Conservation (phyloP, 2,888 invertebrate genomes). For the Hymenopus coronatus region DNA sequence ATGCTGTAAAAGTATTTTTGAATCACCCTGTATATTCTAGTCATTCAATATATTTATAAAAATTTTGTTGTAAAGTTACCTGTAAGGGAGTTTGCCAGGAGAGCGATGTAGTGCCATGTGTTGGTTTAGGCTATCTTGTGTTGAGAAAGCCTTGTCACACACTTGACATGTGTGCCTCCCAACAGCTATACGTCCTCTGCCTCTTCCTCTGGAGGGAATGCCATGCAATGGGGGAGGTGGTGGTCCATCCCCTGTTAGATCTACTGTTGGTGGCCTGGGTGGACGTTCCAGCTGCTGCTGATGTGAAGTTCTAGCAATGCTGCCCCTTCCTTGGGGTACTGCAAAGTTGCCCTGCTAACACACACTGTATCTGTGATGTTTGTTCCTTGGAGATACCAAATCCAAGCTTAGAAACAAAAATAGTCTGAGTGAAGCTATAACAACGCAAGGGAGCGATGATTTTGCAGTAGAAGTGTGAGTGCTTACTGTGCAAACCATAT, state of each 20-base stretch:
- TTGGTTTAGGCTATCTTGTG: slow-evolving; percentile 49
- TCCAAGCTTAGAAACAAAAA: too few species aligned
- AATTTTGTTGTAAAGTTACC: slow-evolving; percentile 39
- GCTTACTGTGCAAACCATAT: too few species aligned
- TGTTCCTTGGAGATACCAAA: too few species aligned
- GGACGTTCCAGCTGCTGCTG: slow-evolving; percentile 48
- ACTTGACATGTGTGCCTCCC: slow-evolving; percentile 42
- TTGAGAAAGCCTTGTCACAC: slow-evolving; percentile 52
- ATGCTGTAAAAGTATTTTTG: too few species aligned
- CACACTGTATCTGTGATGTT: neutral
- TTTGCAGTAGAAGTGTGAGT: too few species aligned
- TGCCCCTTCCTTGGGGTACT: slow-evolving; percentile 45
- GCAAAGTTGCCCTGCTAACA: slow-evolving; percentile 40
- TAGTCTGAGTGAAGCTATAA: too few species aligned
- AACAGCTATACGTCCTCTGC: slow-evolving; percentile 36
- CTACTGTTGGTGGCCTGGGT: slow-evolving; percentile 50
- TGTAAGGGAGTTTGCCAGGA: slow-evolving; percentile 49
- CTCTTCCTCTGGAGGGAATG: slow-evolving; percentile 45
- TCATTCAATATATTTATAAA: too few species aligned
- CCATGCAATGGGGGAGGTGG: slow-evolving; percentile 35
- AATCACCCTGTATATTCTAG: too few species aligned
- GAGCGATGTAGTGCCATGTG: slow-evolving; percentile 51
- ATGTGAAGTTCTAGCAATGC: slow-evolving; percentile 39
- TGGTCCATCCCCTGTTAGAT: slow-evolving; percentile 43
- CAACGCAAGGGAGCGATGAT: too few species aligned